Conservation (phyloP, 2,113 vertebrate species). For the Oryzias javanicus region DNA sequence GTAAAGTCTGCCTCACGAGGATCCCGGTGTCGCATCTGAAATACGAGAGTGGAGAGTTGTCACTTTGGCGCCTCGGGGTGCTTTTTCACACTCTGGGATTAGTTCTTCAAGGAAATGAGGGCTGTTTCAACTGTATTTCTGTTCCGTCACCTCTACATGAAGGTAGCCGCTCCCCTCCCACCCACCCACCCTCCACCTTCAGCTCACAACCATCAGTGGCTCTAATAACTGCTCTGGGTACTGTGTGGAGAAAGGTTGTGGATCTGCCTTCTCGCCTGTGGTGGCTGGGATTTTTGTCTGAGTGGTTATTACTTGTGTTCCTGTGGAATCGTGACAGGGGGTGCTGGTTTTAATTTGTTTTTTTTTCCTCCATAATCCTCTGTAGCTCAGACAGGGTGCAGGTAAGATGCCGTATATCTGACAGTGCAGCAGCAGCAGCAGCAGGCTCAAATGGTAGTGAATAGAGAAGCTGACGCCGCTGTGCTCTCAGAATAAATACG, state of each 20-base stretch:
- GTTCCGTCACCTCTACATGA: conserved; percentile 29
- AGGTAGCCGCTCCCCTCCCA: conserved; percentile 28
- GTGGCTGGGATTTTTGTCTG: conserved; percentile 32
- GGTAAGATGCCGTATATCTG: conserved; percentile 19
- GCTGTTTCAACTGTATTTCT: conserved; percentile 30
- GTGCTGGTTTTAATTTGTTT: no score
- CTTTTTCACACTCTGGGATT: conserved; percentile 39
- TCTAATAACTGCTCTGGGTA: conserved; percentile 28
- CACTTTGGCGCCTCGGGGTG: conserved; percentile 61
- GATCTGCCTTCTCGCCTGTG: conserved; percentile 11
- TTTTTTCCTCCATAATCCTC: conserved; percentile 11
- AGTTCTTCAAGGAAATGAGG: conserved; percentile 41
- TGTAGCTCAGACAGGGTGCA: conserved; percentile 28
- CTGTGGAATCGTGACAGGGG: no score
- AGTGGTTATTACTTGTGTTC: conserved; percentile 21
- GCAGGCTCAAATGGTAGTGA: conserved; percentile 60
- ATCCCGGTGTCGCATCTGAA: conserved; percentile 17
- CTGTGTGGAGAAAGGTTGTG: conserved; percentile 9
- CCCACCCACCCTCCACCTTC: conserved; percentile 22
- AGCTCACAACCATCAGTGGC: conserved; percentile 30
- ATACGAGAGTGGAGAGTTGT: conserved; percentile 39
- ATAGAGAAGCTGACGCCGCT: conserved; percentile 33
- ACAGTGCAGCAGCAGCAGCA: conserved; percentile 60
- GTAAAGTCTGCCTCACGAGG: no score
- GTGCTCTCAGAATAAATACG: conserved; percentile 47